Evolutionary conservation across 2,113 vertebrate species (phyloP).

Genomic region (Lontra canadensis): DNA sequence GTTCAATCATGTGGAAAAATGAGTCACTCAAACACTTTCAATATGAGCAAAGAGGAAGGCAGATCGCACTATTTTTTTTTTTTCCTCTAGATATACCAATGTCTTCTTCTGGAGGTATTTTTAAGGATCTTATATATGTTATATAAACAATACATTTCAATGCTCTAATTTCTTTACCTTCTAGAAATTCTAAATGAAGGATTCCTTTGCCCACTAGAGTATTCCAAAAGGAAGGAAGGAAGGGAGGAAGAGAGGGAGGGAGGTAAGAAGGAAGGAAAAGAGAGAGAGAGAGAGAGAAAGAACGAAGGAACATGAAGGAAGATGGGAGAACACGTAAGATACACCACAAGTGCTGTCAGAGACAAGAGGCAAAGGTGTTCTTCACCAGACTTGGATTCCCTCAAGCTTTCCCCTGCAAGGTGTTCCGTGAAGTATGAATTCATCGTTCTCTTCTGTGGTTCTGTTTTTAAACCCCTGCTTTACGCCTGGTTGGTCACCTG

Average conservation of each 20-base stretch:
- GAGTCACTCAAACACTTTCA: constrained; percentile 45
- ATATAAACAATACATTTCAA: background rate
- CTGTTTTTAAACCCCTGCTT: background rate
- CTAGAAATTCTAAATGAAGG: constrained; percentile 50
- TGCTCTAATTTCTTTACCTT: constrained; percentile 27
- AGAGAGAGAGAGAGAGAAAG: too few relatives aligned
- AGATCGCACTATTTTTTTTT: background rate
- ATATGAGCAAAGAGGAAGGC: background rate
- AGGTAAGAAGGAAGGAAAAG: background rate
- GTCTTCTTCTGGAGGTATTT: constrained; percentile 36
- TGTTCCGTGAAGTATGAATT: background rate
- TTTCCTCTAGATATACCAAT: background rate
- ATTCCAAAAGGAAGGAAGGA: background rate
- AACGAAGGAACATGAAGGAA: background rate
- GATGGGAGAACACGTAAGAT: background rate
- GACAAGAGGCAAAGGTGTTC: background rate
- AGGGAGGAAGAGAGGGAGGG: accelerated
- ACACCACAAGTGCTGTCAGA: background rate
- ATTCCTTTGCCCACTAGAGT: background rate
- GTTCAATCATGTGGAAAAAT: constrained; percentile 66
- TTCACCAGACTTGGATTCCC: background rate
- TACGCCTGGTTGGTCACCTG: background rate
- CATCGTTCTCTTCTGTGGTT: background rate
- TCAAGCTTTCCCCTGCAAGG: background rate
- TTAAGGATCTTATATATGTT: background rate